Conservation (phyloP, 2,797 vertebrate genomes). For the Pipistrellus pygmaeus region DNA sequence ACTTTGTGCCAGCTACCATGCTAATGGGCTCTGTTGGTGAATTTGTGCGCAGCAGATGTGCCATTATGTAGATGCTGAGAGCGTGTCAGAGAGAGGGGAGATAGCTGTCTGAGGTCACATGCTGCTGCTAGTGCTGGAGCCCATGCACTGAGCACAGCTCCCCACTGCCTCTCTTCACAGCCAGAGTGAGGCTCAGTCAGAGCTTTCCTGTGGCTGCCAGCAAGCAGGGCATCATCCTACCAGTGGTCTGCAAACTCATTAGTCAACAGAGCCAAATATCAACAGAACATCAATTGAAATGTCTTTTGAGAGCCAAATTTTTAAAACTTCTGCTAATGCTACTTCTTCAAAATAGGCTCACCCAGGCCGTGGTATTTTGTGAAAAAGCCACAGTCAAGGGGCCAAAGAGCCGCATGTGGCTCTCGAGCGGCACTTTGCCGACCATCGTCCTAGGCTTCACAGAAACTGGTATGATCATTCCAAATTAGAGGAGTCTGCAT, state of each 20-base stretch:
- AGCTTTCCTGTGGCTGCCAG: background rate
- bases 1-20: background rate
- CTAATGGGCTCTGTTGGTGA: background rate
- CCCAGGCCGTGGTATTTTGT: no score
- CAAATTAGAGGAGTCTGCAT: background rate
- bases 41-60: background rate
- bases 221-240: no score
- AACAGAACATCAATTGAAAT: no score
- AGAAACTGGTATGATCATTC: background rate
- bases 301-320: no score
- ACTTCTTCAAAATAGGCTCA: no score
- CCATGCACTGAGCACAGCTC: rapidly evolving
- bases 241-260: no score
- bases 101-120: background rate
- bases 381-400: no score
- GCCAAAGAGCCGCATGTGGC: no score
- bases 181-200: background rate
- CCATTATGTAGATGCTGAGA: background rate
- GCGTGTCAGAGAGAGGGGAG: background rate
- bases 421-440: no score
- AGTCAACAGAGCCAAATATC: no score
- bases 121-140: background rate
- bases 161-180: background rate
- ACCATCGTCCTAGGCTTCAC: background rate
- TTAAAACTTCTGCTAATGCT: no score